phyloP scores from a whole-genome alignment of 2,888 invertebrate genomes.

The Molanna angustata region DNA sequence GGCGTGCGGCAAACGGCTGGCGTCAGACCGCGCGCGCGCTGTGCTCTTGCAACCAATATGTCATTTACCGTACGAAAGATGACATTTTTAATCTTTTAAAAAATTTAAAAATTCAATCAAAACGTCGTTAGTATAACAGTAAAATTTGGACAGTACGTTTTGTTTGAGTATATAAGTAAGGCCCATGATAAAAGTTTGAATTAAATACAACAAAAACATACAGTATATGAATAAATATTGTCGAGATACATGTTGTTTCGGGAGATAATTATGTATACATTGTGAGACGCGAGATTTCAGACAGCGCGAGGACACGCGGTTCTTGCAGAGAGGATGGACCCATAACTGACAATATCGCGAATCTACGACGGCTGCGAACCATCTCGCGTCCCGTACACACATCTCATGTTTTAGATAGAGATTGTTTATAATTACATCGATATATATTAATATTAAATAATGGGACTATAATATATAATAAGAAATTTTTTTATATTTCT shows the following conservation, averaged over 20 bases:
- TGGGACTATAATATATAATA: conserved; percentile 40
- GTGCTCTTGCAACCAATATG: background rate
- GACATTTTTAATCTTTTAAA: too few species aligned
- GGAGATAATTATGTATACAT: conserved; percentile 29
- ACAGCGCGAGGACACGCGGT: background rate
- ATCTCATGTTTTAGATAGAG: conserved; percentile 25
- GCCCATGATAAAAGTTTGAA: conserved; percentile 52
- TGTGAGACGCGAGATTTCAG: background rate
- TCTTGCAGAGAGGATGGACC: background rate
- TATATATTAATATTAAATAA: conserved; percentile 29
- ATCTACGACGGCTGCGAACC: background rate
- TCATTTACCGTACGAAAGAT: conserved; percentile 31
- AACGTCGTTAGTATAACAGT: conserved; percentile 37
- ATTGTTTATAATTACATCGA: conserved; percentile 29
- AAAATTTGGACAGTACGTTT: conserved; percentile 48
- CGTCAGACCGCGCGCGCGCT: conserved; percentile 36
- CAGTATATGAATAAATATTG: conserved; percentile 38
- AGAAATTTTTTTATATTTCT: conserved; percentile 40
- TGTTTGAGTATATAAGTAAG: conserved; percentile 49
- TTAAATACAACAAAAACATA: conserved; percentile 38
- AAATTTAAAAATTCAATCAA: conserved; percentile 36
- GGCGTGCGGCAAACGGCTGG: too few species aligned
- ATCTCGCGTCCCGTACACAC: conserved; percentile 24
- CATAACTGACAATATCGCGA: background rate
- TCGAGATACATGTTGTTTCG: conserved; percentile 33